These are phyloP conservation scores for Syrphus vitripennis DNA, from an alignment of 2,888 invertebrate genomes.

Conservation along the genomic window DNA sequence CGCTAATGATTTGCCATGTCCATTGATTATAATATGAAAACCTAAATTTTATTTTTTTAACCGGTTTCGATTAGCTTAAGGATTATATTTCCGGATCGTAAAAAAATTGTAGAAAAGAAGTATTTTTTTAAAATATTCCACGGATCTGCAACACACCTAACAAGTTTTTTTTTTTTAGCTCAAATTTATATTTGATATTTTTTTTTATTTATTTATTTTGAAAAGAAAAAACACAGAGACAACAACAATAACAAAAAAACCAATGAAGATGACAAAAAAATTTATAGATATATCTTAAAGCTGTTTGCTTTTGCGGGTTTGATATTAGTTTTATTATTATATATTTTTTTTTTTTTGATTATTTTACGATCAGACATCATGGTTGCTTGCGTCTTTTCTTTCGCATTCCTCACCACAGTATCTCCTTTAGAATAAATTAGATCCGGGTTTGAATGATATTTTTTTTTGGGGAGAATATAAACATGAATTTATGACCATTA, in stretches of 20 bases:
- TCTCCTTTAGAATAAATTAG: conserved; percentile 56
- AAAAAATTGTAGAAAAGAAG: background rate
- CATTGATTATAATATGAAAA: conserved; percentile 1
- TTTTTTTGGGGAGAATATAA: conserved; percentile 40
- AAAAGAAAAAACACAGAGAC: background rate
- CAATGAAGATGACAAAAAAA: conserved; percentile 27
- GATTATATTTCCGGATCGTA: conserved; percentile 68
- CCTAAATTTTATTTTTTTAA: background rate
- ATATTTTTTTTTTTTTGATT: conserved; percentile 1
- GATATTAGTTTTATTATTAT: conserved; percentile 5
- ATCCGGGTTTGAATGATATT: conserved; percentile 61
- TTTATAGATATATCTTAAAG: conserved; percentile 49
- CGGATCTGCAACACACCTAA: conserved; percentile 46
- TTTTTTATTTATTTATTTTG: background rate
- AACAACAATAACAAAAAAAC: background rate
- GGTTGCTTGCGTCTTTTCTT: conserved; percentile 28
- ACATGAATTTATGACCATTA: background rate
- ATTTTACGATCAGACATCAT: conserved; percentile 46
- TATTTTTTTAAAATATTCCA: conserved; percentile 30
- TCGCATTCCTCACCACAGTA: conserved; percentile 56
- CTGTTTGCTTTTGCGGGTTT: conserved; percentile 23
- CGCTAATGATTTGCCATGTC: conserved; percentile 34
- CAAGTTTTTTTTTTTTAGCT: conserved; percentile 38
- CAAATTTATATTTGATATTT: conserved; percentile 23
- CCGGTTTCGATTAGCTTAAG: conserved; percentile 37